A percentile compares a stretch with the other conserved stretches of the same genome.
Conservation (phyloP, 1,140 invertebrate genomes). For the Bombus confusus region DNA sequence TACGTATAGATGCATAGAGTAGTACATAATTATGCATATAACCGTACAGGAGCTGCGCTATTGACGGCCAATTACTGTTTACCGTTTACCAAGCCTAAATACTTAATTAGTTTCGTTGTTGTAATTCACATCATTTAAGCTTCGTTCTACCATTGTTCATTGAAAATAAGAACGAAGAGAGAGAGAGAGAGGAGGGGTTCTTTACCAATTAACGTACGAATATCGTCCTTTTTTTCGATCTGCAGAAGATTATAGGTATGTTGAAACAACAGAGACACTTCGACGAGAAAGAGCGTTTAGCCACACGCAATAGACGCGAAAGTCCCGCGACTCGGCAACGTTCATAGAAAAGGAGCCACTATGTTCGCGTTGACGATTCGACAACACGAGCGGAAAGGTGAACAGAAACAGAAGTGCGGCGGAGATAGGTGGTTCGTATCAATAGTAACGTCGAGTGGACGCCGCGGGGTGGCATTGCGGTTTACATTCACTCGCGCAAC, state of each 20-base stretch:
- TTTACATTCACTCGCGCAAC: slow-evolving; percentile 62
- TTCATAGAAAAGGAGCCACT: not conserved
- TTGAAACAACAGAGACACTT: not conserved
- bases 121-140: not conserved
- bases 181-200: not conserved
- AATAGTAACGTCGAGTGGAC: slow-evolving; percentile 66
- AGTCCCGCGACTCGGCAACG: not conserved
- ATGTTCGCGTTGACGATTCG: not conserved
- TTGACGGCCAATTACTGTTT: slow-evolving; percentile 37
- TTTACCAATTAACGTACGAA: not conserved
- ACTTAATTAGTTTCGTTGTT: slow-evolving; percentile 5
- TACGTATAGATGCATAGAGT: slow-evolving; percentile 37
- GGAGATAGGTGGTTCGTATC: slow-evolving; percentile 45
- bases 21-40: slow-evolving; percentile 29
- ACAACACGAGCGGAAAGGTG: slow-evolving; percentile 7
- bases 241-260: not conserved
- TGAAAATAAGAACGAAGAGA: not conserved
- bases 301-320: too few relatives aligned
- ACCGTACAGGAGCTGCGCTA: not conserved
- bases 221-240: not conserved
- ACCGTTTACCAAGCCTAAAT: not conserved
- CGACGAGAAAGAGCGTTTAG: not conserved
- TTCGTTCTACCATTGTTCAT: not conserved
- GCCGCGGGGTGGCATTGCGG: slow-evolving; percentile 62
- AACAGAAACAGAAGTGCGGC: slow-evolving; percentile 8